Conservation (phyloP, 2,113 vertebrate species). For the Entomyzon cyanotis region DNA sequence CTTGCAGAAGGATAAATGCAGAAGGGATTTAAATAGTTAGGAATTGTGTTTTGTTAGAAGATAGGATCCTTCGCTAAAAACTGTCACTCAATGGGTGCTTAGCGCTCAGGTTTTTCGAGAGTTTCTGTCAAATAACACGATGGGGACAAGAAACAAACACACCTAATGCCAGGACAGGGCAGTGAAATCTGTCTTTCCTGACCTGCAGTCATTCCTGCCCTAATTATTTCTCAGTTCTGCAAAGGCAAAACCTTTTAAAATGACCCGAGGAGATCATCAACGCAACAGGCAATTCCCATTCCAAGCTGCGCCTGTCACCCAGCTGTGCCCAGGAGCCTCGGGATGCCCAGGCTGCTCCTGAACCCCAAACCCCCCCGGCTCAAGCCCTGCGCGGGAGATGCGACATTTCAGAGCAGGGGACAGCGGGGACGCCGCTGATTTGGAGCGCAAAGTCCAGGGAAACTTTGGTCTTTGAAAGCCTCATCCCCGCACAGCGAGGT, state of each 20-base stretch:
- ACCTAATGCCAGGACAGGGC: too few relatives aligned
- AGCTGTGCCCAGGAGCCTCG: neutral
- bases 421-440: neutral
- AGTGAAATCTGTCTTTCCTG: neutral
- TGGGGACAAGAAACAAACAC: neutral
- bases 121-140: neutral
- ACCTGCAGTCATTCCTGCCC: neutral
- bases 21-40: neutral
- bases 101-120: neutral
- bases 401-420: neutral
- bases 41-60: neutral
- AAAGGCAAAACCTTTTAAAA: neutral
- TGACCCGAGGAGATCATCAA: fast-evolving
- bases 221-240: neutral
- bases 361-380: neutral
- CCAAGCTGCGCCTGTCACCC: fast-evolving
- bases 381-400: fast-evolving
- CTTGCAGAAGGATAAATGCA: neutral
- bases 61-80: neutral
- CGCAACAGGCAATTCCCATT: neutral
- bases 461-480: neutral
- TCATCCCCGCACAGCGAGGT: neutral
- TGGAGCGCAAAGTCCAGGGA: neutral
- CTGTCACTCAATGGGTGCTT: neutral
- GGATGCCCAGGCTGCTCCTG: neutral